Conservation (phyloP, 1,140 invertebrate genomes). For the Fragariocoptes setiger region DNA sequence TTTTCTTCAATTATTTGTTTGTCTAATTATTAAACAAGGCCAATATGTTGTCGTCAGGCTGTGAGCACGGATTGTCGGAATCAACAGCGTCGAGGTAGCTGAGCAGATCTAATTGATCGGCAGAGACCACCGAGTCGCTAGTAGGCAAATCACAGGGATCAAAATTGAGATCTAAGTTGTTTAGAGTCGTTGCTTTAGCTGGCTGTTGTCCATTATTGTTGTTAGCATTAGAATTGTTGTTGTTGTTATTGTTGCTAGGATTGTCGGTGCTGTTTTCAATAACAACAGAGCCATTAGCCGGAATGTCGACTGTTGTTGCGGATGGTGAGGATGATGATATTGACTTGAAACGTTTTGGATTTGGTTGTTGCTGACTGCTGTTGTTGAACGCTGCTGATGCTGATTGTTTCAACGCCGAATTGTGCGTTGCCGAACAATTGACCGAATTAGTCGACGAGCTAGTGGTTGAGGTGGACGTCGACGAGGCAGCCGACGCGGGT, state of each 20-base stretch:
- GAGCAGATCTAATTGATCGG: background rate
- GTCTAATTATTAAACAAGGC: background rate
- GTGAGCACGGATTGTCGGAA: background rate
- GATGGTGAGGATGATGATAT: background rate
- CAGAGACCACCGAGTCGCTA: background rate
- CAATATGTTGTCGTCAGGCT: background rate
- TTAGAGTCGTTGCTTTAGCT: background rate
- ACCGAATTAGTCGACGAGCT: background rate
- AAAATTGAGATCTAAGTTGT: background rate
- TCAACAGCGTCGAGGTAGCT: background rate
- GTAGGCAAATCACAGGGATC: background rate
- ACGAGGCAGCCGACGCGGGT: background rate
- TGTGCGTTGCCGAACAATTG: background rate
- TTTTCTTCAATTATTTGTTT: background rate
- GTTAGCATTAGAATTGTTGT: background rate
- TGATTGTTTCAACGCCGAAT: too few species aligned
- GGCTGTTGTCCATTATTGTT: background rate
- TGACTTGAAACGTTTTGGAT: background rate
- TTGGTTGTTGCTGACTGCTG: too few species aligned
- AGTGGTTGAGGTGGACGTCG: background rate
- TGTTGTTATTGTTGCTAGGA: too few species aligned
- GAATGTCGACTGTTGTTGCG: background rate
- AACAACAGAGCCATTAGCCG: background rate
- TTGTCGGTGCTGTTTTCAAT: too few species aligned
- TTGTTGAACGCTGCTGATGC: too few species aligned